These are phyloP conservation scores for Abramis brama DNA, from an alignment of 2,113 vertebrate species.

Conservation along the genomic window DNA sequence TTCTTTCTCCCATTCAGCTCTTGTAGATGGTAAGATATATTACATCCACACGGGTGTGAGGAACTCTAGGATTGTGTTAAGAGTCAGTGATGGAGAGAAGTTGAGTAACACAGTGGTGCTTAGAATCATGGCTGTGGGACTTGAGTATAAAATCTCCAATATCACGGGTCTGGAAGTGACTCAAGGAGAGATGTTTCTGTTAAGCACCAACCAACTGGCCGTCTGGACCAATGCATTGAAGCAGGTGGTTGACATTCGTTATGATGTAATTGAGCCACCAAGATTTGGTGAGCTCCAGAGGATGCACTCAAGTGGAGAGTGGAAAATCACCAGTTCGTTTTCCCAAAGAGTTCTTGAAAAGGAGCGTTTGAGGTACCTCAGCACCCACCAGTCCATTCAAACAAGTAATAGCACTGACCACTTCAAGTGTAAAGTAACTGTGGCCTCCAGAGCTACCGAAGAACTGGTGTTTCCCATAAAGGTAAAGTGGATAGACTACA, in stretches of 20 bases:
- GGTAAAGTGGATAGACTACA: constrained; percentile 83
- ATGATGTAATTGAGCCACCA: constrained; percentile 77
- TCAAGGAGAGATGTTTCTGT: constrained; percentile 78
- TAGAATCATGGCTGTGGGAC: constrained; percentile 79
- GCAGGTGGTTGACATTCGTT: constrained; percentile 78
- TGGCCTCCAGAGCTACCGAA: constrained; percentile 75
- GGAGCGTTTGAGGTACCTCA: constrained; percentile 77
- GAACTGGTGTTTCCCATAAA: constrained; percentile 79
- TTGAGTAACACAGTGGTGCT: constrained; percentile 89
- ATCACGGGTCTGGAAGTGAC: constrained; percentile 78
- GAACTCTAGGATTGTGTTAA: constrained; percentile 87
- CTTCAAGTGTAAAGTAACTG: constrained; percentile 84
- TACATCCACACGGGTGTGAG: constrained; percentile 82
- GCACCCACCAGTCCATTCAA: constrained; percentile 81
- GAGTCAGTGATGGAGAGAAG: constrained; percentile 87
- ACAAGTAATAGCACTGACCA: constrained; percentile 74
- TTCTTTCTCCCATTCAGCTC: constrained; percentile 80
- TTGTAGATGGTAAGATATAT: constrained; percentile 79
- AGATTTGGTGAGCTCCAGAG: constrained; percentile 84
- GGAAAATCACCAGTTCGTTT: constrained; percentile 81
- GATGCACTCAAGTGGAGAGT: constrained; percentile 76
- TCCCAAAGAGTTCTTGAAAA: constrained; percentile 82
- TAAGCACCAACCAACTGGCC: constrained; percentile 78
- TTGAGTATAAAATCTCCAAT: constrained; percentile 81
- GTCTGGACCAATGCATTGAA: constrained; percentile 79